Evolutionary conservation across 2,888 invertebrate species (phyloP).

Genomic region (Megaustenia siamemsis): DNA sequence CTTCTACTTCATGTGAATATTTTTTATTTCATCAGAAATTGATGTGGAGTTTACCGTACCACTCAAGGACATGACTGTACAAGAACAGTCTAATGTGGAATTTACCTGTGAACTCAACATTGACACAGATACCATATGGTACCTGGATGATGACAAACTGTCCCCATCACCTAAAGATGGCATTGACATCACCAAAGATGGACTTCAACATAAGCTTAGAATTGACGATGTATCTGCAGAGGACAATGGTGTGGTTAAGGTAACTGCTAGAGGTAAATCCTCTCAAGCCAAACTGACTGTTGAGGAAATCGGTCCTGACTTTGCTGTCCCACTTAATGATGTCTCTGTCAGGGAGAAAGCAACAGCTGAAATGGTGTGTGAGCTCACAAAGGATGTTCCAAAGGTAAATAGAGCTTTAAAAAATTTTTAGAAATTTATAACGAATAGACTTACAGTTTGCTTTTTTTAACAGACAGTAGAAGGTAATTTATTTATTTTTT

Average conservation of each 20-base stretch:
- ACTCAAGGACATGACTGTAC: slow-evolving; percentile 86
- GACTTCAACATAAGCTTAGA: slow-evolving; percentile 64
- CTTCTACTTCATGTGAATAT: neutral
- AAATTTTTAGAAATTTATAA: neutral
- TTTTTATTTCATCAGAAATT: slow-evolving; percentile 83
- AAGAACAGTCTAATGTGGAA: slow-evolving; percentile 82
- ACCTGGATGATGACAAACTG: slow-evolving; percentile 78
- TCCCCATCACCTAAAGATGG: slow-evolving; percentile 77
- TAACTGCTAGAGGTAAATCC: slow-evolving; percentile 58
- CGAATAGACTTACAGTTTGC: neutral
- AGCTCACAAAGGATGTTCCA: slow-evolving; percentile 95
- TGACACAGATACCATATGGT: slow-evolving; percentile 89
- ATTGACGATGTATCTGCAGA: slow-evolving; percentile 62
- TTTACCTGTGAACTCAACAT: slow-evolving; percentile 91
- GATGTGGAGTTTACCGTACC: slow-evolving; percentile 93
- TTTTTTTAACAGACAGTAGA: neutral
- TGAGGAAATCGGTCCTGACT: slow-evolving; percentile 67
- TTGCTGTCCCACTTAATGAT: slow-evolving; percentile 71
- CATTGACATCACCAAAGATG: slow-evolving; percentile 63
- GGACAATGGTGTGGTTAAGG: slow-evolving; percentile 67
- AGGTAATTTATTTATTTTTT: neutral
- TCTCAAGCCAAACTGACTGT: slow-evolving; percentile 65
- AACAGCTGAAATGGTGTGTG: slow-evolving; percentile 88
- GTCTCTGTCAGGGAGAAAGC: slow-evolving; percentile 73
- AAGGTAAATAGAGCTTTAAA: slow-evolving; percentile 47